Percentiles rank a stretch among this genome's conserved stretches.
Evolutionary conservation across 2,113 vertebrate genomes (phyloP).

Genomic region (Lagenorhynchus albirostris): DNA sequence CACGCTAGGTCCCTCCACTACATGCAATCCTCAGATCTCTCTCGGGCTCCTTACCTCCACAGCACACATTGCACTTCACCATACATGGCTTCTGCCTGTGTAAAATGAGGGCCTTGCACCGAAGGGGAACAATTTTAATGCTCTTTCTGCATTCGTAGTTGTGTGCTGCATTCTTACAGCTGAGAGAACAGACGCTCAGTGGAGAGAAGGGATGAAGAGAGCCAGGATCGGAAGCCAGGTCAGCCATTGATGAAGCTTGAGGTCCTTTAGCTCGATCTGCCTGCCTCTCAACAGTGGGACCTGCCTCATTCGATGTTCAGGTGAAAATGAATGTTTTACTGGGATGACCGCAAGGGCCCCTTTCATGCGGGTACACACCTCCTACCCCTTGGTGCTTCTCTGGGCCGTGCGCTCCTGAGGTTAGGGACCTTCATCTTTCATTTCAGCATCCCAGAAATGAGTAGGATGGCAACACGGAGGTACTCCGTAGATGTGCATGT

Average conservation of each 20-base stretch:
- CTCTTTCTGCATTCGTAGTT: neutral
- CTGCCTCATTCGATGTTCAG: neutral
- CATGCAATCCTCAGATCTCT: neutral
- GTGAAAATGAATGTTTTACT: neutral
- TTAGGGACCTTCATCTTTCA: neutral
- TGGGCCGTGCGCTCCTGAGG: neutral
- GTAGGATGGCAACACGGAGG: neutral
- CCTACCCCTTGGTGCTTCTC: neutral
- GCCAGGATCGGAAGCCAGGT: neutral
- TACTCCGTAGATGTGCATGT: accelerated
- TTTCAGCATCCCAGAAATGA: neutral
- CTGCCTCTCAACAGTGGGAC: neutral
- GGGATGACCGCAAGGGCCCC: no score
- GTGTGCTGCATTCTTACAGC: neutral
- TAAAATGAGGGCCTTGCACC: neutral
- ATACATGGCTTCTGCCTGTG: neutral
- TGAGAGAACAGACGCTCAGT: neutral
- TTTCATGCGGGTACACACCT: neutral
- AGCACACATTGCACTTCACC: neutral
- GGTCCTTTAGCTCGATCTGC: neutral
- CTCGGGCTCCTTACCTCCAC: neutral
- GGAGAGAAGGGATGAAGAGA: neutral
- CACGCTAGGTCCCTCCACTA: neutral
- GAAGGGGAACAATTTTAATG: neutral
- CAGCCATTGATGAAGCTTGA: neutral